These are phyloP conservation scores for Corvus hawaiiensis DNA, from an alignment of 2,113 vertebrate genomes.

Conservation along the genomic window DNA sequence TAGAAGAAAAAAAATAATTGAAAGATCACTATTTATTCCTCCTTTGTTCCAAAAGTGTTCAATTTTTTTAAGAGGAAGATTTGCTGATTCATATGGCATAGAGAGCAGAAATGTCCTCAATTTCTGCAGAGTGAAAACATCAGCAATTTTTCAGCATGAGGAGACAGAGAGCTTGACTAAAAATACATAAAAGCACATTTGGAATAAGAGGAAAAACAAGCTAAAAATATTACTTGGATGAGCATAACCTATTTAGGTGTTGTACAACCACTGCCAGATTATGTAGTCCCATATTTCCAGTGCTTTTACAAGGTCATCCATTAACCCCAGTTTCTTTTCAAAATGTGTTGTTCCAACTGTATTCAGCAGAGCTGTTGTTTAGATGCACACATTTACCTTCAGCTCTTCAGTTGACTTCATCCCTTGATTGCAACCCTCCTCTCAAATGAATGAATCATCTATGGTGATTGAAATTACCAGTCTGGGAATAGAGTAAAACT, in stretches of 20 bases:
- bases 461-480: background rate
- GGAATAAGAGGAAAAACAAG: constrained; percentile 22
- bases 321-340: background rate
- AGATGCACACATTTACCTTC: background rate
- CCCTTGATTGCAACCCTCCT: background rate
- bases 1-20: background rate
- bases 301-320: background rate
- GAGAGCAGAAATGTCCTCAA: constrained; percentile 34
- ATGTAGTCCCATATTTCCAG: background rate
- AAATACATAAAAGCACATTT: constrained; percentile 57
- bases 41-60: background rate
- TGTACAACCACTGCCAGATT: constrained; percentile 12
- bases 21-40: background rate
- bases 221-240: constrained; percentile 46
- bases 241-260: constrained; percentile 52
- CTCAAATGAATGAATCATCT: background rate
- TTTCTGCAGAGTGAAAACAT: constrained; percentile 45
- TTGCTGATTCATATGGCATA: constrained; percentile 62
- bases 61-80: background rate
- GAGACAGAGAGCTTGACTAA: constrained; percentile 55
- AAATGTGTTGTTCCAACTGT: background rate
- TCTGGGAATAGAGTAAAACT: background rate
- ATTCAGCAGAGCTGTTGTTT: background rate
- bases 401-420: background rate
- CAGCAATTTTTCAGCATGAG: constrained; percentile 68